Evolutionary conservation across 2,888 invertebrate genomes (phyloP).

Genomic region (Physocephala rufipes): DNA sequence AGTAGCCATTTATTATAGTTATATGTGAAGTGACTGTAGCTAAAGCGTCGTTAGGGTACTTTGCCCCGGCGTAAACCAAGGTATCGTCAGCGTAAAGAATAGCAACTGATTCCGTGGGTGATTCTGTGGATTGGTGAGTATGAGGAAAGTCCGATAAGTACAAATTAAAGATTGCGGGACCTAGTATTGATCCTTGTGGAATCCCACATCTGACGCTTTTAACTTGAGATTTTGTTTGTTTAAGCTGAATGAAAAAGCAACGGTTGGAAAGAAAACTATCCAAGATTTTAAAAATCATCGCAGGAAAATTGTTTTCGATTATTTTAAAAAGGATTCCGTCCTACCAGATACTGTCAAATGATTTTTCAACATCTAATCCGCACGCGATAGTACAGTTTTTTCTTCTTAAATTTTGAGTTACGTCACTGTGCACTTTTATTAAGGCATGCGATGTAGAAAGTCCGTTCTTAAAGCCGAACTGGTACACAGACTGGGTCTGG

Average conservation of each 20-base stretch:
- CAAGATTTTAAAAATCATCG: constrained; percentile 4
- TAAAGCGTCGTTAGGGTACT: neutral
- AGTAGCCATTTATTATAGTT: neutral
- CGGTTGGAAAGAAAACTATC: constrained; percentile 31
- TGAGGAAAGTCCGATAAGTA: no score
- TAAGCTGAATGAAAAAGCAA: no score
- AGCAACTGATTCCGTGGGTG: neutral
- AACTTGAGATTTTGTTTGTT: neutral
- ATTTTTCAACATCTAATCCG: constrained; percentile 27
- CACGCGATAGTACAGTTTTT: neutral
- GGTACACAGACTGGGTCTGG: neutral
- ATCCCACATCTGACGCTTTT: neutral
- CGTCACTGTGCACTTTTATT: constrained; percentile 37
- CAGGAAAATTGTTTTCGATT: neutral
- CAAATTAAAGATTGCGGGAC: no score
- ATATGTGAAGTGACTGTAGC: neutral
- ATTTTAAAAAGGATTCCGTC: constrained; percentile 28
- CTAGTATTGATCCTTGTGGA: no score
- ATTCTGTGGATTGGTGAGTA: neutral
- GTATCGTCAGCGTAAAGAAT: neutral
- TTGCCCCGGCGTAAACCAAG: neutral
- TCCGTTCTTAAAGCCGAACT: no score
- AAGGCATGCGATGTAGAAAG: neutral
- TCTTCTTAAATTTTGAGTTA: constrained; percentile 31
- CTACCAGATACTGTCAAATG: constrained; percentile 30